Evolutionary conservation across 2,113 vertebrate genomes (phyloP), one percentile per base, ranked within the genome.

Genomic region (Myrmecophaga tridactyla): DNA sequence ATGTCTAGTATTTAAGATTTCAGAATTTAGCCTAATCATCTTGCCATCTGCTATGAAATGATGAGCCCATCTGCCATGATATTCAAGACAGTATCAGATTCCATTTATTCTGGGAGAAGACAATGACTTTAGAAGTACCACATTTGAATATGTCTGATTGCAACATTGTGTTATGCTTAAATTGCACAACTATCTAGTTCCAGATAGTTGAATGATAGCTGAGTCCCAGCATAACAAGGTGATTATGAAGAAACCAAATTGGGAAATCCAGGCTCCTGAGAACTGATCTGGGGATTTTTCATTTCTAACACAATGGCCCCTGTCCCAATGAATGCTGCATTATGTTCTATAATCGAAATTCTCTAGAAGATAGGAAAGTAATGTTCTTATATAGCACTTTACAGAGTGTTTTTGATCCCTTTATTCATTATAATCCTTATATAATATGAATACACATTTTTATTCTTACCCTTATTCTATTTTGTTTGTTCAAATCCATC

Each of bases 11-110:
- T 90, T 98, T 97, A 97, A 97, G 96, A 98, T 97, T 98, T 95
- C 92, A 95, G 87, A 97, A 89, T 97, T 98, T 95, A 97, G 77
- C 90, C 96, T 97, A 94, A 96, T 98, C 97, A 96, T 94, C 48
- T 83, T 96, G 46, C 96, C 96, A 97, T 98, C 97, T 98, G 97
- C 91, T 96, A 96, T 82, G 85, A 97, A 96, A 92, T 89, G 92
- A 87, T 95, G 69, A 95, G 89, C 73, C 94, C 89, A 86, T 97
- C 97, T 98, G 97, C 96, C 96, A 96, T 94, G 97, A 96, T 94
- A 98, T 97, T 97, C 96, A 94, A 62, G 86, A 98, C 73, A 93
- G 94, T 96, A 96, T 98, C 94, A 96, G 94, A 95, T 96, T 94
- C 92, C 82, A 92, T 95, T 94, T 96, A 97, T 97, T 97, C 65